Evolutionary conservation across 2,888 invertebrate species (phyloP).

Genomic region (Biston betularia): DNA sequence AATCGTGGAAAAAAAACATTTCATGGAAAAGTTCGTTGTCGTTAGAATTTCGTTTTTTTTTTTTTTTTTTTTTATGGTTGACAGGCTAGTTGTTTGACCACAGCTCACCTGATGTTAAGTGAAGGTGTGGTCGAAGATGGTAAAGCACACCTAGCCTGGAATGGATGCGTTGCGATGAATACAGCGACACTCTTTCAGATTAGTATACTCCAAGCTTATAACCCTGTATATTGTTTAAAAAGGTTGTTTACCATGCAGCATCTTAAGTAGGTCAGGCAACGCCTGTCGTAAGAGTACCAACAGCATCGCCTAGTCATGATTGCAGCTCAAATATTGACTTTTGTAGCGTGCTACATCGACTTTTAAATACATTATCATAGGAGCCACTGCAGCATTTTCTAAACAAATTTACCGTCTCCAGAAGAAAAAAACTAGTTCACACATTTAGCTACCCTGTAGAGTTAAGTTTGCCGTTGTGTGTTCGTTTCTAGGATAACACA

Average conservation of each 20-base stretch:
- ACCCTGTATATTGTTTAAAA: not conserved
- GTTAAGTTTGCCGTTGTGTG: not conserved
- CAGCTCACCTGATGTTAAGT: too few relatives aligned
- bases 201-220: too few relatives aligned
- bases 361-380: not conserved
- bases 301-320: not conserved
- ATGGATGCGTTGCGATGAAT: too few relatives aligned
- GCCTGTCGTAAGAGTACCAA: constrained; percentile 7
- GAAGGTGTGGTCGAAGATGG: too few relatives aligned
- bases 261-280: constrained; percentile 2
- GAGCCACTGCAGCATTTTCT: constrained; percentile 1
- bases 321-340: constrained; percentile 29
- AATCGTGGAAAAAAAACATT: too few relatives aligned
- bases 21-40: too few relatives aligned
- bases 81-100: too few relatives aligned
- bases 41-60: too few relatives aligned
- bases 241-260: constrained; percentile 1
- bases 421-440: not conserved
- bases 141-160: too few relatives aligned
- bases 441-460: not conserved
- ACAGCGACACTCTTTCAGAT: too few relatives aligned
- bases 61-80: too few relatives aligned
- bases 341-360: constrained; percentile 7
- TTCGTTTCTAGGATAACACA: constrained; percentile 21
- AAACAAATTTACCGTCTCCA: not conserved